These are phyloP conservation scores for Holacanthus passer DNA, from an alignment of 2,113 vertebrate genomes.

Conservation along the genomic window DNA sequence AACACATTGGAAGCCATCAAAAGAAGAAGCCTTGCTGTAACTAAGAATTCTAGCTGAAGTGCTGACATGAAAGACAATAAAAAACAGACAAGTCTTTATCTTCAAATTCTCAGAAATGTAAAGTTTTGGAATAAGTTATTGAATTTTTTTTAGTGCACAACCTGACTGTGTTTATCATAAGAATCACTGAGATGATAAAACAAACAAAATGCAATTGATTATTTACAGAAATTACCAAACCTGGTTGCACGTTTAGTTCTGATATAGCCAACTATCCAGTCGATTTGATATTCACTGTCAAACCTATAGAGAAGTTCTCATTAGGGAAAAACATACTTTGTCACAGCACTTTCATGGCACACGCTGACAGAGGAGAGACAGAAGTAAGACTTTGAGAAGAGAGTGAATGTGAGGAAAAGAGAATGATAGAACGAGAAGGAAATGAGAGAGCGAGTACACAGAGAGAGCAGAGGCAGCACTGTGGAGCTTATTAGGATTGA, in stretches of 20 bases:
- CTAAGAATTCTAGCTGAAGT: background rate
- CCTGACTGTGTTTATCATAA: background rate
- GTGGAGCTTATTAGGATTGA: constrained; percentile 90
- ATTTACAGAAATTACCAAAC: background rate
- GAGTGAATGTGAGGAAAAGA: constrained; percentile 5
- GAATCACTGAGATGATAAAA: background rate
- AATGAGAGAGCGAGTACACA: constrained; percentile 51
- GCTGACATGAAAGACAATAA: background rate
- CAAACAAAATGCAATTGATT: background rate
- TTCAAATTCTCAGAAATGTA: background rate
- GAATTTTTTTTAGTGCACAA: background rate
- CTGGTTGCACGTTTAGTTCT: background rate
- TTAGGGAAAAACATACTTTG: constrained; percentile 11
- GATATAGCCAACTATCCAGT: background rate
- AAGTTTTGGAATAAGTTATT: background rate
- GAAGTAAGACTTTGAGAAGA: constrained; percentile 38
- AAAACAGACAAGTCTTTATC: background rate
- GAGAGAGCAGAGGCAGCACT: constrained; percentile 70
- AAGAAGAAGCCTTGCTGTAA: background rate
- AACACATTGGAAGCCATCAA: background rate
- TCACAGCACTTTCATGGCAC: constrained; percentile 10
- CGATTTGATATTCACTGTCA: constrained; percentile 14
- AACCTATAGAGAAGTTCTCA: constrained; percentile 10
- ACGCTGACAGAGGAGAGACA: background rate
- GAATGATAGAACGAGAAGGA: constrained; percentile 38